Percentiles rank a stretch among this genome's conserved stretches.
Conservation (phyloP, 2,797 vertebrate genomes). For the Pipistrellus pipistrellus region DNA sequence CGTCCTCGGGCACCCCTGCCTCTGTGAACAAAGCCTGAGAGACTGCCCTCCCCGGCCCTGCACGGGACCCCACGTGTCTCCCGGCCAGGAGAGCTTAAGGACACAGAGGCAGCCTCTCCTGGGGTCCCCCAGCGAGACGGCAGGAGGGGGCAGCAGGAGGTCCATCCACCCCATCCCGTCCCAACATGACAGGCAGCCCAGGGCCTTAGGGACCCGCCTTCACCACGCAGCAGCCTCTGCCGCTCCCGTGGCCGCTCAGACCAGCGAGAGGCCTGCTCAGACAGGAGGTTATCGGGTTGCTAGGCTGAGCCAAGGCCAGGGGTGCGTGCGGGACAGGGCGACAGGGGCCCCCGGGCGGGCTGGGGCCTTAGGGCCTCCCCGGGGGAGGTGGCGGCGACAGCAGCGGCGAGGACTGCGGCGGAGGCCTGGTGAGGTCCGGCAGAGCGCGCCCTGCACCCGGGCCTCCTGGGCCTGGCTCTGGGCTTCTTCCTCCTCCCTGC, state of each 20-base stretch:
- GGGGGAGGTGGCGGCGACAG: conserved; percentile 9
- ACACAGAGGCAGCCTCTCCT: conserved; percentile 38
- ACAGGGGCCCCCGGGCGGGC: conserved; percentile 22
- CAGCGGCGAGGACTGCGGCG: conserved; percentile 65
- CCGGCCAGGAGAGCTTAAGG: conserved; percentile 3
- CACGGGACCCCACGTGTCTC: conserved; percentile 48
- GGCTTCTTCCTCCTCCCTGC: conserved; percentile 91
- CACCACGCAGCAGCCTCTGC: conserved; percentile 77
- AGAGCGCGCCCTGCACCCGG: conserved; percentile 82
- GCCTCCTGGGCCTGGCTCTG: conserved; percentile 90
- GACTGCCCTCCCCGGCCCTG: not conserved
- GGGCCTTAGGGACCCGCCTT: conserved; percentile 81
- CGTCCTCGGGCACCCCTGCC: not conserved
- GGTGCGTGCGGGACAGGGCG: not conserved
- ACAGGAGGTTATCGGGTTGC: conserved; percentile 22
- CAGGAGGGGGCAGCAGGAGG: not conserved
- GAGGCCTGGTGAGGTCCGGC: conserved; percentile 80
- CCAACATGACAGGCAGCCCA: conserved; percentile 60
- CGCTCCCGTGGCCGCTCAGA: conserved; percentile 25
- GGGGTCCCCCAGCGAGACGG: not conserved
- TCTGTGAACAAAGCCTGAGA: not conserved
- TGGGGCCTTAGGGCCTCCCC: not conserved
- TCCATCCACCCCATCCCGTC: not conserved
- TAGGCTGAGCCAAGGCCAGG: conserved; percentile 35
- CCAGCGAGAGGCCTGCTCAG: conserved; percentile 63